These are phyloP conservation scores for Lepidostoma basale DNA, from an alignment of 1,140 invertebrate genomes.

Conservation along the genomic window DNA sequence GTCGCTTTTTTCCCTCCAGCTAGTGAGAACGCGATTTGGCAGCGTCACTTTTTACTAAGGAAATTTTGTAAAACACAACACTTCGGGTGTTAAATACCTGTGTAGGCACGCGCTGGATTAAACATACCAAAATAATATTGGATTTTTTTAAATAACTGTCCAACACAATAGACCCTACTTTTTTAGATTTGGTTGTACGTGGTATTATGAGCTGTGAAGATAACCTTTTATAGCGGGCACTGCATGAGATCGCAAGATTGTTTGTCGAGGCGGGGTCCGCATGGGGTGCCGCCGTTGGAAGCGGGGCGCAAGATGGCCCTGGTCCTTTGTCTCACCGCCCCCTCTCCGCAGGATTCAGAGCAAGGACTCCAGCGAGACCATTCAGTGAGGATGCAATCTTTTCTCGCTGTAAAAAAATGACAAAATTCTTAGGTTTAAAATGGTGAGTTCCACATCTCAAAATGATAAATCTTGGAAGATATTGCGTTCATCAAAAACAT, in stretches of 20 bases:
- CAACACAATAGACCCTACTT: too few species aligned
- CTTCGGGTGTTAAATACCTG: too few species aligned
- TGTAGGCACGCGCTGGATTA: too few species aligned
- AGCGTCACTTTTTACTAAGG: too few species aligned
- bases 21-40: too few species aligned
- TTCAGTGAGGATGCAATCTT: conserved; percentile 64
- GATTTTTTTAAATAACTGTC: too few species aligned
- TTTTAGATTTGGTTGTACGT: too few species aligned
- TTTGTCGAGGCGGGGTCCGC: conserved; percentile 50
- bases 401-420: neutral
- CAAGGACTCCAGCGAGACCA: conserved; percentile 72
- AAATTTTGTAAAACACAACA: too few species aligned
- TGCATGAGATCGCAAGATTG: conserved; percentile 47
- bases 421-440: neutral
- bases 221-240: conserved; percentile 32
- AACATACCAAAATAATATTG: too few species aligned
- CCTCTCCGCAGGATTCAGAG: conserved; percentile 64
- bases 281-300: conserved; percentile 48
- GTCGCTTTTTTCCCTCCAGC: too few species aligned
- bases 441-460: neutral
- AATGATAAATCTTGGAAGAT: neutral
- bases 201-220: too few species aligned
- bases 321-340: conserved; percentile 57
- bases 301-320: conserved; percentile 53
- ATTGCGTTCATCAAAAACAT: neutral